Conservation (phyloP, 2,888 invertebrate species). For the Drosophila mimetica region DNA sequence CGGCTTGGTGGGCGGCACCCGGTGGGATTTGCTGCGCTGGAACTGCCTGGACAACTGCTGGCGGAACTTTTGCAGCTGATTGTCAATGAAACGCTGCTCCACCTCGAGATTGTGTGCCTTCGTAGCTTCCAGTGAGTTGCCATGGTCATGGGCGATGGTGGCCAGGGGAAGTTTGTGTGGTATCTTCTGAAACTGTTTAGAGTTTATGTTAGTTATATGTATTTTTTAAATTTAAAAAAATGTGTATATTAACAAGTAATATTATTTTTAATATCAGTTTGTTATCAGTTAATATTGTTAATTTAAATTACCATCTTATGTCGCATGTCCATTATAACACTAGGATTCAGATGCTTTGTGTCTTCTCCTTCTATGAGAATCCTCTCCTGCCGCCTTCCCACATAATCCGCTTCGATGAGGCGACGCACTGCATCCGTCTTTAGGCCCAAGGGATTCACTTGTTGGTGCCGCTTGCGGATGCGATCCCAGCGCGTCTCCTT, state of each 20-base stretch:
- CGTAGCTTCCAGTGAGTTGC: constrained; percentile 71
- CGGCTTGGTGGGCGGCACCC: constrained; percentile 64
- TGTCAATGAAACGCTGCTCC: constrained; percentile 82
- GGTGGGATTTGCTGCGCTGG: constrained; percentile 44
- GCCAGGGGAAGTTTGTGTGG: constrained; percentile 73
- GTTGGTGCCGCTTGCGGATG: constrained; percentile 81
- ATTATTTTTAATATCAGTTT: no score
- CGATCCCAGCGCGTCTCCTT: constrained; percentile 84
- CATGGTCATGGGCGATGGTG: constrained; percentile 70
- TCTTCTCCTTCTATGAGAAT: constrained; percentile 73
- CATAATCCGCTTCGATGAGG: constrained; percentile 82
- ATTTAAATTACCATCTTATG: constrained; percentile 82
- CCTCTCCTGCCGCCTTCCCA: constrained; percentile 74
- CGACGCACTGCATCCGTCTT: constrained; percentile 82
- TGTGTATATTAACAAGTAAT: not conserved
- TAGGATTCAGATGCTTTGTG: constrained; percentile 74
- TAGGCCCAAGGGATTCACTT: constrained; percentile 57
- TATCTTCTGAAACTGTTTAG: constrained; percentile 74
- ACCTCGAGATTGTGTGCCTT: constrained; percentile 82
- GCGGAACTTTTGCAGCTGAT: constrained; percentile 83
- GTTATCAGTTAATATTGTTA: no score
- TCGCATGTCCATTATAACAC: constrained; percentile 83
- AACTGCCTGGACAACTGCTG: constrained; percentile 76
- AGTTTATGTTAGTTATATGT: not conserved
- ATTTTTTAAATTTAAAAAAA: not conserved